phyloP scores from a whole-genome alignment of 2,888 invertebrate genomes.

The Scaptomyza parva region DNA sequence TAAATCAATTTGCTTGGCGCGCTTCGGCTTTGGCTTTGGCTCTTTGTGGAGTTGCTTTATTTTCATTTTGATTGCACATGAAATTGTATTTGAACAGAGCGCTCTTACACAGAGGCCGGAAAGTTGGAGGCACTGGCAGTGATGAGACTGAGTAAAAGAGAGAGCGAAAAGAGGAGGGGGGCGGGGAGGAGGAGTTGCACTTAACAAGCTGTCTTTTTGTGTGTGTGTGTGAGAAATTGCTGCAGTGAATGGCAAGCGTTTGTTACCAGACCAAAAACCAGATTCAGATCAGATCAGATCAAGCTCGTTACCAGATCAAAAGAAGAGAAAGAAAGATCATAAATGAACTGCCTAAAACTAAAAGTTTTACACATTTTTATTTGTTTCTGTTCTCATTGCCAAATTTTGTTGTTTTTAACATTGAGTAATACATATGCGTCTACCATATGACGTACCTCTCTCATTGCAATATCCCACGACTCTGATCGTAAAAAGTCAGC shows the following conservation, averaged over 20 bases:
- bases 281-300: slow-evolving; percentile 21
- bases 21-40: slow-evolving; percentile 30
- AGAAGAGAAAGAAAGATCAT: slow-evolving; percentile 4
- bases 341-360: slow-evolving; percentile 29
- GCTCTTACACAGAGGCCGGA: slow-evolving; percentile 32
- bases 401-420: too few relatives aligned
- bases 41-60: slow-evolving; percentile 53
- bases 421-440: too few relatives aligned
- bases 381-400: too few relatives aligned
- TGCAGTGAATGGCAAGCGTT: slow-evolving; percentile 37
- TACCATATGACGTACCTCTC: too few relatives aligned
- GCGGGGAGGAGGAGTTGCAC: background rate
- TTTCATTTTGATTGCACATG: slow-evolving; percentile 64
- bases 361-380: too few relatives aligned
- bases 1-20: slow-evolving; percentile 76
- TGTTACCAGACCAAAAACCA: too few relatives aligned
- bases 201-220: slow-evolving; percentile 37
- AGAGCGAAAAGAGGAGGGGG: background rate
- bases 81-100: slow-evolving; percentile 64
- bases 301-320: slow-evolving; percentile 23
- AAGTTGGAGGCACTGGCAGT: slow-evolving; percentile 33
- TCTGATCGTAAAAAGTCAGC: too few relatives aligned
- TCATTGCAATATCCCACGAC: too few relatives aligned
- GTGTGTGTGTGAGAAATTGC: slow-evolving; percentile 25
- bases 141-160: background rate